Base-by-base conservation (phyloP, 92 coral and sea anemone genomes). In the Porites divaricata region DNA sequence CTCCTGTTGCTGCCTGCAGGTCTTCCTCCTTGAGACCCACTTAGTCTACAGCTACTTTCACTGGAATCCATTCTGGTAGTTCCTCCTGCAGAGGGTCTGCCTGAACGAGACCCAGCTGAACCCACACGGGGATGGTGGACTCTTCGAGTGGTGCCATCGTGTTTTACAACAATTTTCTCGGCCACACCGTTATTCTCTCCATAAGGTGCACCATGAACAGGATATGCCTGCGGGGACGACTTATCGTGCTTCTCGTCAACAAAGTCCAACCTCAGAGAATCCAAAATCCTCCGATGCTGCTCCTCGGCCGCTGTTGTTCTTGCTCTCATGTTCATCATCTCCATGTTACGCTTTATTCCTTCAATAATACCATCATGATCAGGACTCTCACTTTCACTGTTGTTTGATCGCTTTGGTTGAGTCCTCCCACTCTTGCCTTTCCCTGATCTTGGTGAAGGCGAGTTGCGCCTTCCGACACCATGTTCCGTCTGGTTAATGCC, bases 281-380 rank as follows among this genome's bases (percentile, higher is more conserved):
- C 71, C 13, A 91, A 20, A 35, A 88, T 83, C 51, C 85, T 80
- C 19, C 84, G 91, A 58, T 87, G 83, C 68, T 90, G 85, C 16
- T 89, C 91, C 66, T 89, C 86, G 2, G 95, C 95, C 53, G 92
- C 89, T 77, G 90, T 90, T 52, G 90, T 19, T 52, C 92, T 83
- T 22, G 85, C 83, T 69, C 91, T 86, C 88, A 94, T 84, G 62
- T 54, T 94, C 65, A 94, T 92, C 62, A 78, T 87, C 69, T 89
- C 95, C 98, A 94, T 94, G 79, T 94, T 91, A 24, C 95, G 85
- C 57, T 81, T 82, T 23, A 94, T 94, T 83, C 88, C 88, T 63
- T 92, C 87, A 64, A 94, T 86, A 41, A 94, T 70, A 63, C 86
- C 91, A 52, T 94, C 98, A 48, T 86, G 89, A 62, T 84, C 90